A percentile compares a stretch with the other conserved stretches of the same genome.
Evolutionary conservation across 2,797 vertebrate species (phyloP).

Genomic region (Galago senegalensis): DNA sequence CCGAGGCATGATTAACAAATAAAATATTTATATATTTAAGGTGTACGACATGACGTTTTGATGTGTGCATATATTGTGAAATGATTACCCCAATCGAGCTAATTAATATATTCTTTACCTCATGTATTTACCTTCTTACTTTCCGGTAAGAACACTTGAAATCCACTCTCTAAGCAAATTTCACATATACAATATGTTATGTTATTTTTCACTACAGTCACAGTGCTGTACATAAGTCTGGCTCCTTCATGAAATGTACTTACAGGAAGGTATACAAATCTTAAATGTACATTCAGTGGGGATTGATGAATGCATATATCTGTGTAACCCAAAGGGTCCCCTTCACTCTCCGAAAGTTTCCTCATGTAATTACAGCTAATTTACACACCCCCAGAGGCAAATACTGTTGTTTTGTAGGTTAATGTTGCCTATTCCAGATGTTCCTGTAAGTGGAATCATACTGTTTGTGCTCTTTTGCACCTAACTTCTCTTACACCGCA

Average conservation of each 20-base stretch:
- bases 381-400: background rate
- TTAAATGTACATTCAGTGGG: background rate
- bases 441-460: background rate
- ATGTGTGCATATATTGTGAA: background rate
- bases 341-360: background rate
- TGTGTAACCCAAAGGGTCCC: background rate
- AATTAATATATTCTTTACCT: background rate
- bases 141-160: background rate
- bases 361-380: no score
- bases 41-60: background rate
- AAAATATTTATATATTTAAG: background rate
- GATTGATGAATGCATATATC: background rate
- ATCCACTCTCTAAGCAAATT: background rate
- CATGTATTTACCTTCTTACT: background rate
- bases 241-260: background rate
- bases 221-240: background rate
- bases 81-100: background rate
- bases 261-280: background rate
- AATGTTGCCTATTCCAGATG: background rate
- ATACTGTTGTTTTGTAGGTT: background rate
- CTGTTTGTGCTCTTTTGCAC: background rate
- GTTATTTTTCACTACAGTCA: background rate
- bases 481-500: background rate
- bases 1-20: background rate
- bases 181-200: background rate